Evolutionary conservation across 1,140 invertebrate genomes (phyloP).

Genomic region (Aphaenogaster ashmeadi): DNA sequence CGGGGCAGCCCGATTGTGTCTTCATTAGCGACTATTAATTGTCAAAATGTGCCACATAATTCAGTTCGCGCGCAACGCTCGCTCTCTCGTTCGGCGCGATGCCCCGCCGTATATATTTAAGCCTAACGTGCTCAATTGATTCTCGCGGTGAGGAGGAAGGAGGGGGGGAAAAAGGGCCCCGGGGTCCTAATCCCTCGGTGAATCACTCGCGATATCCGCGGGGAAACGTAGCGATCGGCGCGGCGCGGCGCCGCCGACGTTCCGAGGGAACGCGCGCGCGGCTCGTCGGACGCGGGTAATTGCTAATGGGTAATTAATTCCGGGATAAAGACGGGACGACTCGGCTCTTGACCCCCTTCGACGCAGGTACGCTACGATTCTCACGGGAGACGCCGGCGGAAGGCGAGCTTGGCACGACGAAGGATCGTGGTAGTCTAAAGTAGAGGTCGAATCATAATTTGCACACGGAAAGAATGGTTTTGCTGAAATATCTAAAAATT

Average conservation of each 20-base stretch:
- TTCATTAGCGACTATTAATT: conserved; percentile 86
- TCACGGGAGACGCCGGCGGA: conserved; percentile 32
- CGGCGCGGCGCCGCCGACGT: conserved; percentile 18
- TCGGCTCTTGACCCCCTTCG: conserved; percentile 58
- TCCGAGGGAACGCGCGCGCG: conserved; percentile 19
- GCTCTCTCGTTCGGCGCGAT: conserved; percentile 32
- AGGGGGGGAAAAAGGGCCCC: background rate
- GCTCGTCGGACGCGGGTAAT: conserved; percentile 55
- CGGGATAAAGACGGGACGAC: conserved; percentile 55
- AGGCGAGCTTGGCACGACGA: conserved; percentile 7
- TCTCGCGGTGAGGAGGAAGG: background rate
- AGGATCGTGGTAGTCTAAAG: background rate
- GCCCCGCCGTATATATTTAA: conserved; percentile 59
- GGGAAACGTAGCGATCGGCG: conserved; percentile 34
- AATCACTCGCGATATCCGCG: conserved; percentile 49
- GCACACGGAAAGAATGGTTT: too few species aligned
- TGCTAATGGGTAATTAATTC: conserved; percentile 65
- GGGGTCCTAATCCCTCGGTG: conserved; percentile 43
- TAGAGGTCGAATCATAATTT: conserved; percentile 9
- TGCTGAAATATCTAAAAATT: too few species aligned
- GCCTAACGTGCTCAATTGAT: conserved; percentile 70
- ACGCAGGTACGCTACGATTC: conserved; percentile 58
- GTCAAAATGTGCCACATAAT: conserved; percentile 83
- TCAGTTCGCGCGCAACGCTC: conserved; percentile 74
- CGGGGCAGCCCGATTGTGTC: conserved; percentile 80